These are phyloP conservation scores for Nilaparvata lugens DNA, from an alignment of 1,140 invertebrate species.

Conservation along the genomic window DNA sequence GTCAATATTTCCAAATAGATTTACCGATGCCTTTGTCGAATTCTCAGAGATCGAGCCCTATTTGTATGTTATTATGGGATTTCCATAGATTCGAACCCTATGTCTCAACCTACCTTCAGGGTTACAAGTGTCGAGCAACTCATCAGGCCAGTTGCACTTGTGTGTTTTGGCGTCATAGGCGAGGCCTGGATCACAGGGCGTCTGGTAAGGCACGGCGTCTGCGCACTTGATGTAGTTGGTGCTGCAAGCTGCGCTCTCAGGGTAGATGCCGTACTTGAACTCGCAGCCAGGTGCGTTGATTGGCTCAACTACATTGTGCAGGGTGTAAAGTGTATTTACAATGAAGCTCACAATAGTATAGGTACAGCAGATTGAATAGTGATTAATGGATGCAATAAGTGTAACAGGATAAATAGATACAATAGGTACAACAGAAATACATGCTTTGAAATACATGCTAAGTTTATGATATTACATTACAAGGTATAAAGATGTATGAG, in stretches of 20 bases:
- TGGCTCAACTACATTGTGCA: conserved; percentile 50
- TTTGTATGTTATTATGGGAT: no score
- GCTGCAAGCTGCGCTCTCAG: conserved; percentile 66
- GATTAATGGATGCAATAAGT: not conserved
- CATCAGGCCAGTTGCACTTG: conserved; percentile 88
- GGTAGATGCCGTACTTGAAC: conserved; percentile 81
- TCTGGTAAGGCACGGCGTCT: conserved; percentile 65
- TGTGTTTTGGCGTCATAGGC: conserved; percentile 82
- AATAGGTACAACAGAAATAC: no score
- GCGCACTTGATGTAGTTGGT: conserved; percentile 80
- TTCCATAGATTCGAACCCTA: no score
- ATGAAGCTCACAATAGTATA: not conserved
- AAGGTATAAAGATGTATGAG: no score
- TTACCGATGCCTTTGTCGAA: no score
- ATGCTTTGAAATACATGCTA: no score
- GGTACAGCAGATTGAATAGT: not conserved
- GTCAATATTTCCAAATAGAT: no score
- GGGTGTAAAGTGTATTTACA: not conserved
- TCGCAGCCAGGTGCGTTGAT: conserved; percentile 71
- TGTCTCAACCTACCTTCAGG: conserved; percentile 71
- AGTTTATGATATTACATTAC: no score
- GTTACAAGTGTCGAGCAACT: conserved; percentile 73
- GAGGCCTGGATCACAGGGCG: conserved; percentile 74
- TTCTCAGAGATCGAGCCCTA: no score
- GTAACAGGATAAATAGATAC: not conserved